Evolutionary conservation across 1,140 invertebrate genomes (phyloP).

Genomic region (Bombus affinis): DNA sequence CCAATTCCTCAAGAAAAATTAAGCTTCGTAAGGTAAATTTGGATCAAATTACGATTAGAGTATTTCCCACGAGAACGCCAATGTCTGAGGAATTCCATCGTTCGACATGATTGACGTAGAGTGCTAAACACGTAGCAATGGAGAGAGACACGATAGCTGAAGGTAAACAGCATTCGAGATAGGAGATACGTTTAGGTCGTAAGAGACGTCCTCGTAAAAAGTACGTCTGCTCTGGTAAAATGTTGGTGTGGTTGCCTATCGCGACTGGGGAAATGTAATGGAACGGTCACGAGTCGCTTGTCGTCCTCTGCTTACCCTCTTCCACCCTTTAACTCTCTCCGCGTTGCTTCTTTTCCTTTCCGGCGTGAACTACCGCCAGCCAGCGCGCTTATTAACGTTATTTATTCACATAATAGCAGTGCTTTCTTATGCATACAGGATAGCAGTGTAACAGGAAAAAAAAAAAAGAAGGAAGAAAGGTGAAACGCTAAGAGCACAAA

Average conservation of each 20-base stretch:
- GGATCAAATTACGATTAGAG: not conserved
- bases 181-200: conserved; percentile 31
- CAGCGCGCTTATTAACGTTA: not conserved
- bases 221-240: conserved; percentile 1
- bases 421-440: not conserved
- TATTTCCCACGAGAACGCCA: not conserved
- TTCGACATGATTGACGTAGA: not conserved
- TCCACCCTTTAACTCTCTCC: not conserved
- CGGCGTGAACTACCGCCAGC: not conserved
- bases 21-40: not conserved
- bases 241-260: conserved; percentile 20
- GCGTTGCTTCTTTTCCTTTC: conserved; percentile 25
- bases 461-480: too few species aligned
- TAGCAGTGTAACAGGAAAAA: not conserved
- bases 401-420: conserved; percentile 1
- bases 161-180: conserved; percentile 1
- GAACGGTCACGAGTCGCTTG: conserved; percentile 44
- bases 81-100: not conserved
- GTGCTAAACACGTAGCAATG: not conserved
- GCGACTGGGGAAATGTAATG: conserved; percentile 51
- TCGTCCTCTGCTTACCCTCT: conserved; percentile 11
- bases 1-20: not conserved
- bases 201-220: conserved; percentile 47
- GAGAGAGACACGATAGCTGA: not conserved
- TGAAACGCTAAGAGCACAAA: not conserved